A percentile compares a stretch with the other conserved stretches of the same genome.
These are phyloP conservation scores for Hylia prasina DNA, from an alignment of 2,113 vertebrate species.

Conservation along the genomic window DNA sequence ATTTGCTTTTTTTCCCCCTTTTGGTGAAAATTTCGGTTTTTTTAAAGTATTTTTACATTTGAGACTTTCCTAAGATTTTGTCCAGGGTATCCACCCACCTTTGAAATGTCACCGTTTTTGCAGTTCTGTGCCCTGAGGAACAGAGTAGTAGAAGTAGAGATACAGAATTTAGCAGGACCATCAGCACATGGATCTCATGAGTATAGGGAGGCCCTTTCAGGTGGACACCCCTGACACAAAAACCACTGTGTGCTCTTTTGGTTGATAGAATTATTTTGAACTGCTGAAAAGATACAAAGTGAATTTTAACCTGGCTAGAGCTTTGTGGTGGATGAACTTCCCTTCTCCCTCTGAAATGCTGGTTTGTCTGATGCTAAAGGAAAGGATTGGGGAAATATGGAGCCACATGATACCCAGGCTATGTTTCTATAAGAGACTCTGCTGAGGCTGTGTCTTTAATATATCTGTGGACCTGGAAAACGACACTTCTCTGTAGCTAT, in stretches of 20 bases:
- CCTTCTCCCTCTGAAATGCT: not conserved
- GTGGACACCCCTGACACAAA: not conserved
- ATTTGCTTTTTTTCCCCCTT: fast-evolving
- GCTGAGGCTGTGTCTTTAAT: fast-evolving
- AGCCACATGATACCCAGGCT: not conserved
- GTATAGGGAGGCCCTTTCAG: not conserved
- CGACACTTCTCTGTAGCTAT: not conserved
- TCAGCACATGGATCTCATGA: not conserved
- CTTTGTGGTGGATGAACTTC: not conserved
- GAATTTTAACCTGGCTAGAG: not conserved
- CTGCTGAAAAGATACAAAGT: not conserved
- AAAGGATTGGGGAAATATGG: not conserved
- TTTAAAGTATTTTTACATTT: not conserved
- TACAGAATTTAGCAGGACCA: not conserved
- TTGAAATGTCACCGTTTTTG: not conserved
- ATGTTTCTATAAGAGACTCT: not conserved
- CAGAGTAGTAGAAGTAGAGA: not conserved
- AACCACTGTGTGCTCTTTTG: not conserved
- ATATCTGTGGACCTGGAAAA: not conserved
- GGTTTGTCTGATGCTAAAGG: not conserved
- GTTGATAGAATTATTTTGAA: not conserved
- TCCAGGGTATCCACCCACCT: not conserved
- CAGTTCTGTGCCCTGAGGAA: not conserved
- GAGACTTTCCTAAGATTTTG: not conserved
- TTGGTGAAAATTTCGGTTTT: not conserved